Conservation (phyloP, 2,797 vertebrate genomes). For the Chelon auratus region DNA sequence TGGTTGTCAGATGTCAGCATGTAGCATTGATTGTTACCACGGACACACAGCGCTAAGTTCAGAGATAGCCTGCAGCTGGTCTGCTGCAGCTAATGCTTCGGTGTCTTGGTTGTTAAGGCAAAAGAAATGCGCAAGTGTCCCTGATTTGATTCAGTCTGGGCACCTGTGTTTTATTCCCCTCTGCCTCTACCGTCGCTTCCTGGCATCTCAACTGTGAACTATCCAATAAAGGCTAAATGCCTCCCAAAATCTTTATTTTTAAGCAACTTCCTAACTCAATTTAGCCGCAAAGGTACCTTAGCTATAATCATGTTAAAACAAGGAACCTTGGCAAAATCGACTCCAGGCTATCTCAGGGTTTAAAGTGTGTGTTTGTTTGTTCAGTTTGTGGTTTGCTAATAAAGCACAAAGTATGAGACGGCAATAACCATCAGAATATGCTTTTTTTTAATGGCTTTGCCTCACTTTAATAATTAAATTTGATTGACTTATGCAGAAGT, state of each 20-base stretch:
- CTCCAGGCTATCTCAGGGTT: not conserved
- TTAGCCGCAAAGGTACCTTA: not conserved
- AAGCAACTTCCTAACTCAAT: not conserved
- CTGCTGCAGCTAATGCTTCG: not conserved
- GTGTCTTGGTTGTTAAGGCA: slow-evolving; percentile 9
- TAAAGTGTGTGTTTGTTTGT: not conserved
- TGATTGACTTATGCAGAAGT: not conserved
- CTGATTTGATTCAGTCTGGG: not conserved
- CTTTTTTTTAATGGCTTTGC: not conserved
- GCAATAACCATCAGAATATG: not conserved
- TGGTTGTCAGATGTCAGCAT: slow-evolving; percentile 39
- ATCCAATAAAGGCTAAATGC: not conserved
- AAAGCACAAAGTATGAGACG: not conserved
- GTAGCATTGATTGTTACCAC: slow-evolving; percentile 39
- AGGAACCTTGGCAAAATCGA: not conserved
- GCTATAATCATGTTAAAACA: not conserved
- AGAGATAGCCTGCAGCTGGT: slow-evolving; percentile 24
- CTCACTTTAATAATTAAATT: slow-evolving; percentile 16
- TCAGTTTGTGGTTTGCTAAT: slow-evolving; percentile 3
- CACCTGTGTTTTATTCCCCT: not conserved
- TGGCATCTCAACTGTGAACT: not conserved
- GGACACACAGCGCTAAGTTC: slow-evolving; percentile 30
- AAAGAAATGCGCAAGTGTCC: not conserved
- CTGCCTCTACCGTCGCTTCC: not conserved
- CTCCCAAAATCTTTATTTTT: not conserved